Evolutionary conservation across 2,888 invertebrate species (phyloP), one percentile per base, ranked within the genome.

Genomic region (Polylopha cassiicola): DNA sequence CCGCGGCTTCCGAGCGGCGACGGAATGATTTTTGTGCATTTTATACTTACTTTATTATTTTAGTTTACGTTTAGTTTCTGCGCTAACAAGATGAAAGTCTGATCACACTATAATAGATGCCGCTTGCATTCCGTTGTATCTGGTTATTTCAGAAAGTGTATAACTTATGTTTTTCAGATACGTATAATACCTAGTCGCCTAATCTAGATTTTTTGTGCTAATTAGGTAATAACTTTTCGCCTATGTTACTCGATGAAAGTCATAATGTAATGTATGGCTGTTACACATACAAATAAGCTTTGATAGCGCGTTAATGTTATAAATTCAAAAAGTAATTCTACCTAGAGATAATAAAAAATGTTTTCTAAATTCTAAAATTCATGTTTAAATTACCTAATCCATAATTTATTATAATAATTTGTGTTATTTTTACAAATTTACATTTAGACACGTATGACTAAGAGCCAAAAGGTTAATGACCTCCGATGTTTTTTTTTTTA

Each of bases 81-180:
- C 65, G 55, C 63, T 77, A 79, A 79, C 78, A 67, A 80, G 78
- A 80, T 73, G 82, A 82, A 82, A 82, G 81, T 81, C 56, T 50
- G 61, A 63, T 71, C 70, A 65, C 73, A 72, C 67, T 65, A 61
- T 68, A 70, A 72, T 70, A 55, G 65, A 74, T 73, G 62, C 69
- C 61, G 51, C 48, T 44, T 47, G 58, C 68, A 73, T 75, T 74
- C 73, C 68, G 60, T 53, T 53, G 51, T 44, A 37, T 39, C 50
- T 41, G 48, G 49, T 51, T 47, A 37, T 45, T 52, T 59, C 60
- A 42, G 61, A 61, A 60, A 65, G 62, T 58, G 57, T 61, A 57
- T 57, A 51, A 51, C 51, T 52, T 47, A 46, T 47, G 41, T 21
- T 27, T 43, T 46, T 39, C 36, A 42, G 37, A 39, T 44, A 33